phyloP scores from a whole-genome alignment of 2,888 invertebrate species.

The Drosophila emarginata region DNA sequence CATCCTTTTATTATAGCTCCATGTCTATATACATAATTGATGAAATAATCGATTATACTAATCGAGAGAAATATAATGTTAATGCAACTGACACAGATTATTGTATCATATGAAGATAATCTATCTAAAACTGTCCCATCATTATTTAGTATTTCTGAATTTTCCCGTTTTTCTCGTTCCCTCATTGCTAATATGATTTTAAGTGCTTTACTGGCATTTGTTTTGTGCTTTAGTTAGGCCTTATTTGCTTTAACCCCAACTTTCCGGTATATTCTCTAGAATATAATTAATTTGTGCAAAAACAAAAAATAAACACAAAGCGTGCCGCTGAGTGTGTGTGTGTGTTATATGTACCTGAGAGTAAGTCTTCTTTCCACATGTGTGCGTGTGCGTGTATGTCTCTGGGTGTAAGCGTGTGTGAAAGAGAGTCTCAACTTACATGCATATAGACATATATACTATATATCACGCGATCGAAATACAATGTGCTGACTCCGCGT shows the following conservation, averaged over 20 bases:
- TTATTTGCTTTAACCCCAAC: constrained; percentile 27
- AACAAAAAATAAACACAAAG: constrained; percentile 34
- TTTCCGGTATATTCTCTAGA: constrained; percentile 1
- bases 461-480: constrained; percentile 45
- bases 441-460: constrained; percentile 1
- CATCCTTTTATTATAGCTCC: too few relatives aligned
- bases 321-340: constrained; percentile 48
- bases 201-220: constrained; percentile 35
- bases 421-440: constrained; percentile 16
- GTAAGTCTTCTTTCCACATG: neutral
- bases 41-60: too few relatives aligned
- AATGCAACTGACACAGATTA: neutral
- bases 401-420: constrained; percentile 8
- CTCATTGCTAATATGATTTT: constrained; percentile 41
- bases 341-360: constrained; percentile 26
- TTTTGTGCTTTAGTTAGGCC: constrained; percentile 29
- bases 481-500: constrained; percentile 38
- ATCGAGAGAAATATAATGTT: neutral
- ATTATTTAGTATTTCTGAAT: neutral
- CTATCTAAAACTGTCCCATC: too few relatives aligned
- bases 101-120: neutral
- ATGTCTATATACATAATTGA: neutral
- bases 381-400: constrained; percentile 18
- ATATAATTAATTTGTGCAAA: constrained; percentile 31
- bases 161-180: neutral